Percentiles rank a stretch among this genome's conserved stretches.
phyloP scores from a whole-genome alignment of 2,888 invertebrate species.

The Trimorus sp. region DNA sequence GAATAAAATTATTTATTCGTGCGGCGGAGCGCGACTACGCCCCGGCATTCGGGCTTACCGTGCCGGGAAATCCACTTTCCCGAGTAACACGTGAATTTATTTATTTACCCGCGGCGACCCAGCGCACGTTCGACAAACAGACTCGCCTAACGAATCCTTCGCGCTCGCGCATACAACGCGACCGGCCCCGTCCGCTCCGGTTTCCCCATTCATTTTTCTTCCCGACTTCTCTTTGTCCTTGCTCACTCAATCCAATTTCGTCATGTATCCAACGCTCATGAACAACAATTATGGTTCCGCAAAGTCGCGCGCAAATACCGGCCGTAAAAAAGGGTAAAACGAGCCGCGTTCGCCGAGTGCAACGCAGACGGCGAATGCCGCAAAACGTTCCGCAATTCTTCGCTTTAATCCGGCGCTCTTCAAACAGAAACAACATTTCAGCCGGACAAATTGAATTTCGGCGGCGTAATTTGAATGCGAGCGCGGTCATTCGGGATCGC shows the following conservation, averaged over 20 bases:
- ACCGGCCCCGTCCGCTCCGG: conserved; percentile 44
- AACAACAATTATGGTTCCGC: conserved; percentile 56
- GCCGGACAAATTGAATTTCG: conserved; percentile 43
- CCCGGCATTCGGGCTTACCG: conserved; percentile 50
- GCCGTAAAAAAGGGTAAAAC: too few species aligned
- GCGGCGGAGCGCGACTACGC: conserved; percentile 55
- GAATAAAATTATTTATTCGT: conserved; percentile 73
- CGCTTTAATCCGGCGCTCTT: conserved; percentile 44
- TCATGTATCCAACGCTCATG: conserved; percentile 61
- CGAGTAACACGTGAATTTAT: conserved; percentile 74
- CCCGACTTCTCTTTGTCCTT: conserved; percentile 52
- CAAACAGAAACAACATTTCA: conserved; percentile 40
- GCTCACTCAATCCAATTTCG: conserved; percentile 54
- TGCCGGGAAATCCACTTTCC: conserved; percentile 67
- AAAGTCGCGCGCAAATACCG: conserved; percentile 37
- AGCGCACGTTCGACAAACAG: conserved; percentile 77
- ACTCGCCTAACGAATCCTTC: conserved; percentile 75
- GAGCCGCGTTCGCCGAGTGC: too few species aligned
- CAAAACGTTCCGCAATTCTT: conserved; percentile 40
- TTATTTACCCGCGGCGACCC: conserved; percentile 75
- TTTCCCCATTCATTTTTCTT: conserved; percentile 66
- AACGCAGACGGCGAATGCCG: neutral
- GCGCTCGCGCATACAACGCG: conserved; percentile 62
- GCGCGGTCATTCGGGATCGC: neutral
- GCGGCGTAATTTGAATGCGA: conserved; percentile 35